Evolutionary conservation across 2,113 vertebrate genomes (phyloP).

Genomic region (Oncorhynchus nerka): DNA sequence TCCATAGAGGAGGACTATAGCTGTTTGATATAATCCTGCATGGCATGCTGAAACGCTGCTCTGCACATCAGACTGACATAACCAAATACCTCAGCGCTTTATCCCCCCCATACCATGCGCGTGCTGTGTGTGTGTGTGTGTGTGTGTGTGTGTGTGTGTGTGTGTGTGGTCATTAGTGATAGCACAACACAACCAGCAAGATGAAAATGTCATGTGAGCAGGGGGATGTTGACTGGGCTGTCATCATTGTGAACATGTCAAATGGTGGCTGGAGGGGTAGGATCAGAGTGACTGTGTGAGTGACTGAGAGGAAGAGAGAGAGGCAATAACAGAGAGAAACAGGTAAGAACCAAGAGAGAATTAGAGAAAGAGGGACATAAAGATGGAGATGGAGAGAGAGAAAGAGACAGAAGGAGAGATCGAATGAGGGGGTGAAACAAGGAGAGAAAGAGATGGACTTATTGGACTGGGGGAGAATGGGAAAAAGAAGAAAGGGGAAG

Average conservation of each 20-base stretch:
- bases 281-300: not conserved
- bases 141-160: not conserved
- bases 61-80: constrained; percentile 64
- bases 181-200: constrained; percentile 57
- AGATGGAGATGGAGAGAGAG: too few species aligned
- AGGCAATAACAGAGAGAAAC: not conserved
- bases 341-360: not conserved
- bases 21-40: constrained; percentile 66
- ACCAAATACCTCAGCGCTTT: constrained; percentile 63
- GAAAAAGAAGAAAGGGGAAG: not conserved
- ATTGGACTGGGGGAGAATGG: not conserved
- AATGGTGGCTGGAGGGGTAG: constrained; percentile 19
- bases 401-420: not conserved
- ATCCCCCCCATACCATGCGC: constrained; percentile 3
- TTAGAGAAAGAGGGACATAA: constrained; percentile 6
- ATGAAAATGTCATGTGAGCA: constrained; percentile 61
- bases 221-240: constrained; percentile 54
- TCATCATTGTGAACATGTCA: constrained; percentile 57
- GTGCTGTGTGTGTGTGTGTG: not conserved
- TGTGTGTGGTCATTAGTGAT: constrained; percentile 54
- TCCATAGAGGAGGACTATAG: constrained; percentile 53
- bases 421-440: not conserved
- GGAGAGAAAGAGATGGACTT: constrained; percentile 4
- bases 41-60: constrained; percentile 55
- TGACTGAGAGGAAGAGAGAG: not conserved